Base-by-base conservation (phyloP, 35 echinoderm and acorn worm genomes). In the Diadema setosum region DNA sequence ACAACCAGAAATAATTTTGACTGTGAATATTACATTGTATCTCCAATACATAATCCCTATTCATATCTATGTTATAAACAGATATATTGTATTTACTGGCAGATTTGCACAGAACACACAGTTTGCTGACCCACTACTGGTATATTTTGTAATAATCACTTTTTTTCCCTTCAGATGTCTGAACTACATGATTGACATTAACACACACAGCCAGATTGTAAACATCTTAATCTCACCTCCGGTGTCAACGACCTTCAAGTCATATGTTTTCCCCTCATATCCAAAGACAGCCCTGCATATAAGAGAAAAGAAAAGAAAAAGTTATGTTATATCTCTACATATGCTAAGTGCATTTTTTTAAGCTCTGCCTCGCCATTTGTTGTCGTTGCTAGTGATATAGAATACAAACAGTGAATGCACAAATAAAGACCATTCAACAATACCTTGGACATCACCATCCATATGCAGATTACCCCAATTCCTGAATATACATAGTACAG, bases 261-360 rank as follows among this genome's bases (percentile, higher is more conserved):
- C 95, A 83, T 84, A 90, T 24, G 82, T 58, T 43, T 93, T 97
- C 7, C 95, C 95, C 70, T 97, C 95, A 80, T 97, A 97, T 43
- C 95, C 95, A 90, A 97, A 97, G 2, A 97, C 87, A 29, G 91
- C 95, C 95, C 95, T 97, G 85, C 67, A 78, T 1, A 85, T 75
- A 81, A 81, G 21, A 85, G 29, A 74, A 33, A 81, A 25, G 46
- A 81, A 65, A 2, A 45, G 0, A 21, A 67, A 87, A 18, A 5
- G n/a, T 20, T 84, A 21, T 29, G 18, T n/a, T 18, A 84, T 34
- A 65, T 60, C 6, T 12, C 4, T 63, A 18, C 9, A 64, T 60
- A 6, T 5, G 23, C 23, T 3, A 8, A 29, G 48, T 11, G 58
- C 36, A 46, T 45, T 50, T 9, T 11, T 42, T 33, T 82, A 37